Evolutionary conservation across 2,113 vertebrate genomes (phyloP), one percentile per base, ranked within the genome.

Genomic region (Euleptes europaea): DNA sequence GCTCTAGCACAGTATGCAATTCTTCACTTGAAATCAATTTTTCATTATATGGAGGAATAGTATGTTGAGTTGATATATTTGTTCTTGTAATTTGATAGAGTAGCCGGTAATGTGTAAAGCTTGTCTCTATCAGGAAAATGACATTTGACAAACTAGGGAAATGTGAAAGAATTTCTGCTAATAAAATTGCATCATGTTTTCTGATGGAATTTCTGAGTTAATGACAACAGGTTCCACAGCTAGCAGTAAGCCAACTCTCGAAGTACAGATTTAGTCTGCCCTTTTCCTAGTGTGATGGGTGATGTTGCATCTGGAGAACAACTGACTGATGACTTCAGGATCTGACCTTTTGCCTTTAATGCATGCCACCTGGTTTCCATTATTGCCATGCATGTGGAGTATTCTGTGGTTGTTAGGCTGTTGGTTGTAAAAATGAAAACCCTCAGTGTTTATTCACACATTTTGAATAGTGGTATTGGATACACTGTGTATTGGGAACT

Each of bases 21-120:
- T 94, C 92, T 82, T 92, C 94, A 90, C 88, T 90, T 93, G 90
- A 94, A 95, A 94, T 92, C 92, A 93, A 92, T 92, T 95, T 95
- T 95, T 95, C 94, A 94, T 93, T 94, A 89, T 94, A 92, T 93
- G 73, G 78, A 86, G 92, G 87, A 93, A 91, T 80, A 84, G 77
- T 88, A 91, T 89, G 86, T 86, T 92, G 80, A 85, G 69, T 92
- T 83, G 89, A 92, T 91, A 66, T 92, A 94, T 93, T 94, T 90
- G 89, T 91, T 93, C 91, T 92, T 83, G 87, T 94, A 91, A 93
- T 90, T 90, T 86, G 65, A 85, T 80, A 69, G 86, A 92, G 84
- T 88, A 90, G 42, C 85, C 63, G 79, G 21, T 88, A 88, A 90
- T 71, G 63, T 91, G 74, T 80, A 87, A 79, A 93, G 78, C 90